Base-by-base conservation (phyloP, 2,888 invertebrate species). In the Tyria jacobaeae region DNA sequence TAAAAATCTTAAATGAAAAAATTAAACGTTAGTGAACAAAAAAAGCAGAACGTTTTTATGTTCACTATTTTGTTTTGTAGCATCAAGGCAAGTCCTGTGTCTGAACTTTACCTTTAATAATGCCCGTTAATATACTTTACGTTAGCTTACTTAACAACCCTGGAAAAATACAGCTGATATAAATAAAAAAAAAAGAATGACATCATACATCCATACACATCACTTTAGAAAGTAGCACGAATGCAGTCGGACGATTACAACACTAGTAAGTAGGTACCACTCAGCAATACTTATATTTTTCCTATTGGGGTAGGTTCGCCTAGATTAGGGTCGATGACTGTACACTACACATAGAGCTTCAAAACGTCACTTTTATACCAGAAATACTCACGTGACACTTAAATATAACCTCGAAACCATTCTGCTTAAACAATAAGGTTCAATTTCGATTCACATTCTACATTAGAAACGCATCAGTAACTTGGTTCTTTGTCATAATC, bases 281-380 rank as follows among this genome's bases (percentile, higher is more conserved):
- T 71, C 63, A 55, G 64, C 66, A 70, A 74, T 62, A 76, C 62
- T 75, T 73, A 76, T 72, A 89, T 87, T 90, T 90, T 90, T 89
- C 87, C 82, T 79, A 83, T 92, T 92, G 92, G 89, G 92, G 89
- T 92, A 92, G 92, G 92, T 89, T 89, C 83, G 75, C 70, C 71
- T 69, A 83, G 88, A 86, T 85, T 85, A 87, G 85, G 91, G 90
- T 92, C 92, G 87, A 85, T 86, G 92, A 91, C 92, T 89, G 71
- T 81, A 80, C 62, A 62, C 49, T 80, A 75, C 83, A 72, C 78
- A 80, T 78, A 80, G 69, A 49, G 70, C 71, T 39, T 53, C 67
- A 63, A 64, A 65, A 74, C 73, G 75, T 73, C 71, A 75, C 77
- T 79, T 75, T 79, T 78, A 81, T 77, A 79, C 70, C 66, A 21